A percentile compares a stretch with the other conserved stretches of the same genome.
Evolutionary conservation across 2,888 invertebrate species (phyloP).

Genomic region (Phengaris alcon): DNA sequence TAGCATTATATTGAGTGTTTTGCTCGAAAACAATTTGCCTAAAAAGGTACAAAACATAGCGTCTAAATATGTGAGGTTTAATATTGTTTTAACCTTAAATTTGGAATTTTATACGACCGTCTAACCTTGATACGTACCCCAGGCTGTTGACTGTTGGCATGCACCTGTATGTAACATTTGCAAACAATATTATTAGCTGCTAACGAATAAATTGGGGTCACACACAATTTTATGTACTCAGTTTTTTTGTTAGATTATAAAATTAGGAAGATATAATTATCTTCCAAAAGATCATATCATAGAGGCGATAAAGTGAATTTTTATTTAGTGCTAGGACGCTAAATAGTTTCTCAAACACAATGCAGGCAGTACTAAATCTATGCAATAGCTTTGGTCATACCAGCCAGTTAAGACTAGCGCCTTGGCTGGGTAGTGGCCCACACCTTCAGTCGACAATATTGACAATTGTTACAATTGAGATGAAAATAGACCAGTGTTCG

Average conservation of each 20-base stretch:
- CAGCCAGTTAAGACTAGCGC: too few species aligned
- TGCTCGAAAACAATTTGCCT: not conserved
- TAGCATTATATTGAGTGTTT: not conserved
- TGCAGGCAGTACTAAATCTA: too few species aligned
- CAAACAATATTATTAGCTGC: not conserved
- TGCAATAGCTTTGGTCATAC: too few species aligned
- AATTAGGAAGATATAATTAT: not conserved
- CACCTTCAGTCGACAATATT: too few species aligned
- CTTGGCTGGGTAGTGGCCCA: too few species aligned
- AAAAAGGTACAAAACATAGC: not conserved
- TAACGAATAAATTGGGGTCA: not conserved
- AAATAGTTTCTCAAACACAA: too few species aligned
- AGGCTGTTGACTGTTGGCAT: not conserved
- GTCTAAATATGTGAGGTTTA: not conserved
- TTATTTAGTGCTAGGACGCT: too few species aligned
- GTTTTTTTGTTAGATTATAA: not conserved
- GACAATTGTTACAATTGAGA: too few species aligned
- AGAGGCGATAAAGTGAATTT: not conserved
- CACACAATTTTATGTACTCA: not conserved
- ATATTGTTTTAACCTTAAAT: not conserved
- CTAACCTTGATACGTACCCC: conserved; percentile 19
- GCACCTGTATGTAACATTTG: conserved; percentile 26
- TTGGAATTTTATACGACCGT: not conserved
- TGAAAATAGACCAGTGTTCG: too few species aligned
- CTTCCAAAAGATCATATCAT: not conserved